phyloP scores from a whole-genome alignment of 2,797 vertebrate species.

The Onychomys leucogaster region DNA sequence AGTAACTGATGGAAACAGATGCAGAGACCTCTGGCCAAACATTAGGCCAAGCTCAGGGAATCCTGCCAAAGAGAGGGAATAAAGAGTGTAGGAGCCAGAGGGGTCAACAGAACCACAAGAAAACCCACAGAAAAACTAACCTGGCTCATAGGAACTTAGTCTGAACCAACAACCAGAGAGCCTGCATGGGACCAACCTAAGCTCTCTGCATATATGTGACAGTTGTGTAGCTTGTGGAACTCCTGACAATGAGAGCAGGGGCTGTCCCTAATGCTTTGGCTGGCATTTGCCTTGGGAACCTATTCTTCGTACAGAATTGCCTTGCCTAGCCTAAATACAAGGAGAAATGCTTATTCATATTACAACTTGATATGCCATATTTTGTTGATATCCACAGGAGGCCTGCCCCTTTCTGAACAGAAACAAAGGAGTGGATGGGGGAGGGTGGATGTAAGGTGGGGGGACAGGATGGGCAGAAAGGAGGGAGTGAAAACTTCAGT shows the following conservation, averaged over 20 bases:
- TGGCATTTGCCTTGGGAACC: neutral
- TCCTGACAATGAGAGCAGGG: neutral
- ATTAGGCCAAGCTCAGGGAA: neutral
- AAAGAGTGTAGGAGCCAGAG: neutral
- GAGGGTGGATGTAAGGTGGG: rapidly evolving
- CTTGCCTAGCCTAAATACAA: neutral
- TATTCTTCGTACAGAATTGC: neutral
- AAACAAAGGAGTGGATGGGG: neutral
- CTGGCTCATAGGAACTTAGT: neutral
- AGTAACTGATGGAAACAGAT: neutral
- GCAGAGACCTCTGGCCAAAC: neutral
- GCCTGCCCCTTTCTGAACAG: neutral
- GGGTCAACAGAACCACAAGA: neutral
- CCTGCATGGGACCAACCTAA: neutral
- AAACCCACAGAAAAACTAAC: neutral
- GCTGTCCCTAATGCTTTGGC: neutral
- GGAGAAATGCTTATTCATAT: neutral
- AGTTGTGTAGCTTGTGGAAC: neutral
- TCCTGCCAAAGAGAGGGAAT: neutral
- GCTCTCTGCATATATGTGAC: neutral
- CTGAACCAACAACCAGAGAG: neutral
- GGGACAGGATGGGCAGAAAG: neutral
- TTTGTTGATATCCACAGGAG: neutral
- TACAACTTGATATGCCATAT: neutral
- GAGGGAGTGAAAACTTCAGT: neutral